Evolutionary conservation across 2,113 vertebrate species (phyloP), one percentile per base, ranked within the genome.

Genomic region (Labeo rohita): DNA sequence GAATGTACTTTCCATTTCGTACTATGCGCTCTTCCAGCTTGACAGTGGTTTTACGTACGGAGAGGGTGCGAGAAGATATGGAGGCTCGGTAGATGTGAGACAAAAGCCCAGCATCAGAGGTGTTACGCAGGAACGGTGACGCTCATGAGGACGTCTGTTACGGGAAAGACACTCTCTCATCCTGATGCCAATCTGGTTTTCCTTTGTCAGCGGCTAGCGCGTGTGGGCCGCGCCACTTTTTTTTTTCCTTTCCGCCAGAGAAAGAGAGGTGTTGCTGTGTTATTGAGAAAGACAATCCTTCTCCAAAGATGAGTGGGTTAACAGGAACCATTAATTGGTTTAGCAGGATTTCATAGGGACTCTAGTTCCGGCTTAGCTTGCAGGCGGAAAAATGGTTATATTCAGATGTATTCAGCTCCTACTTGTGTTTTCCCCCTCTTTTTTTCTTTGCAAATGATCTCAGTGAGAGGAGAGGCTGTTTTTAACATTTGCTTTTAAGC

Each of bases 301-400:
- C 90, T 88, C 89, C 83, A 88, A 91, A 93, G 91, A 94, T 91
- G 91, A 93, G 93, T 92, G 93, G 92, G 93, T 92, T 93, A 94
- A 92, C 92, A 91, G 91, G 90, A 93, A 91, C 90, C 92, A 94
- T 94, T 95, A 93, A 94, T 94, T 94, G 93, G 91, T 95, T 95
- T 94, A 93, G 91, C 86, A 82, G 92, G 89, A 94, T 94, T 89
- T 90, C 90, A 81, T 89, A 92, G 91, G 89, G 88, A 92, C 90
- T 89, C 87, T 83, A 89, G 91, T 92, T 93, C 87, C 79, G 85
- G 89, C 91, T 94, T 93, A 84, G 90, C 93, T 90, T 86, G 84
- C 43, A 91, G 91, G 90, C 83, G 85, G 87, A 92, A 91, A 89
- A 90, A 92, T 80, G 87, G 83, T 89, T 86, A 84, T 83, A 78